phyloP scores from a whole-genome alignment of 2,113 vertebrate species.

The Cryptoleucopteryx plumbea region DNA sequence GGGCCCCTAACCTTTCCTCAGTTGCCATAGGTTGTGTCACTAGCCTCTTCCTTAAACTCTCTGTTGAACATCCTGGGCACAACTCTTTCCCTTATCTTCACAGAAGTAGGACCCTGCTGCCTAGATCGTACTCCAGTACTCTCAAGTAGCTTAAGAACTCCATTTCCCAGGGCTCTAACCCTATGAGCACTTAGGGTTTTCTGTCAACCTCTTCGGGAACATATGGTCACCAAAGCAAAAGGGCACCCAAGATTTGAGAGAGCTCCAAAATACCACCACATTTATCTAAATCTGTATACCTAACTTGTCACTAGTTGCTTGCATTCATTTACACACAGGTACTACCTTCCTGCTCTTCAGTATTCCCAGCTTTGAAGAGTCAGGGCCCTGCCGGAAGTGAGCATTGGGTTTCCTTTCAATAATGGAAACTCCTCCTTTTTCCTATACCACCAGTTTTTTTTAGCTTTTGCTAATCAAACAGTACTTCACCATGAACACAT shows the following conservation, averaged over 20 bases:
- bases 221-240: neutral
- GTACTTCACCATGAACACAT: fast-evolving
- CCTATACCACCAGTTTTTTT: neutral
- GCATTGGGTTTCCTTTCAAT: neutral
- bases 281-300: neutral
- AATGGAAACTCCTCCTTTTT: neutral
- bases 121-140: neutral
- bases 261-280: neutral
- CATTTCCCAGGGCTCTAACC: neutral
- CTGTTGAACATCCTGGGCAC: neutral
- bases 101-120: neutral
- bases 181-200: neutral
- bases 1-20: neutral
- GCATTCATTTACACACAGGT: neutral
- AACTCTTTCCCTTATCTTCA: neutral
- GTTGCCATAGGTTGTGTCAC: neutral
- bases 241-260: neutral
- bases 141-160: neutral
- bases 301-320: neutral
- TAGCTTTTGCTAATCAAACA: neutral
- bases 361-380: neutral
- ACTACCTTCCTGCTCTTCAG: neutral
- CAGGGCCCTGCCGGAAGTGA: neutral
- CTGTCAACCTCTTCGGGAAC: neutral
- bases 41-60: neutral